Percentiles rank a stretch among this genome's conserved stretches.
These are phyloP conservation scores for Molossus alvarezi DNA, from an alignment of 2,797 vertebrate species.

Conservation along the genomic window DNA sequence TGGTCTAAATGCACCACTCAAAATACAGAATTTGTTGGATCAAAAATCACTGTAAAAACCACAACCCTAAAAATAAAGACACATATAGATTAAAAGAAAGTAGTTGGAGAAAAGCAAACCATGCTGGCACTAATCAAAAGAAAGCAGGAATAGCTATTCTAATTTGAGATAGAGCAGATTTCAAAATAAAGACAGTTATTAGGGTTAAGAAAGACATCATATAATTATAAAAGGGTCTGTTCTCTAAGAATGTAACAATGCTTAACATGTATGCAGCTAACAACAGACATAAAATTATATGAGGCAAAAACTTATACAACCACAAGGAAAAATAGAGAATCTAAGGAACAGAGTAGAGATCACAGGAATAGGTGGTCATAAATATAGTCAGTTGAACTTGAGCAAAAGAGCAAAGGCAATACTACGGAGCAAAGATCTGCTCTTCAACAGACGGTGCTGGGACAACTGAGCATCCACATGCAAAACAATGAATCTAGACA, in stretches of 20 bases:
- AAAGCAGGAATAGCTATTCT: background rate
- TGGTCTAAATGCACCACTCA: background rate
- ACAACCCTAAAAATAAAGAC: background rate
- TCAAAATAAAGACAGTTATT: background rate
- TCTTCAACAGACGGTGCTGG: background rate
- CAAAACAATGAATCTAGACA: background rate
- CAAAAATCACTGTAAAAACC: background rate
- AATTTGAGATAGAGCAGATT: background rate
- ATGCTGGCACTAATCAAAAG: background rate
- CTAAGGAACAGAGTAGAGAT: background rate
- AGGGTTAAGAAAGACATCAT: background rate
- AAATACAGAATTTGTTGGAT: background rate
- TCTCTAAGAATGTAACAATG: background rate
- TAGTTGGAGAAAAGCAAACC: background rate
- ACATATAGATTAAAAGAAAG: background rate
- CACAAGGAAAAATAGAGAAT: background rate
- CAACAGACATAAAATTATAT: background rate
- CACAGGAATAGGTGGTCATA: background rate
- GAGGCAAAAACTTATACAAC: background rate
- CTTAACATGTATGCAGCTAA: background rate
- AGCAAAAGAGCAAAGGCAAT: background rate
- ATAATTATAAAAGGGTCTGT: background rate
- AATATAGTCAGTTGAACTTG: background rate
- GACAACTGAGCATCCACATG: background rate
- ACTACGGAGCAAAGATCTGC: background rate